Conservation (phyloP, 2,797 vertebrate species). For the Florisuga fusca region DNA sequence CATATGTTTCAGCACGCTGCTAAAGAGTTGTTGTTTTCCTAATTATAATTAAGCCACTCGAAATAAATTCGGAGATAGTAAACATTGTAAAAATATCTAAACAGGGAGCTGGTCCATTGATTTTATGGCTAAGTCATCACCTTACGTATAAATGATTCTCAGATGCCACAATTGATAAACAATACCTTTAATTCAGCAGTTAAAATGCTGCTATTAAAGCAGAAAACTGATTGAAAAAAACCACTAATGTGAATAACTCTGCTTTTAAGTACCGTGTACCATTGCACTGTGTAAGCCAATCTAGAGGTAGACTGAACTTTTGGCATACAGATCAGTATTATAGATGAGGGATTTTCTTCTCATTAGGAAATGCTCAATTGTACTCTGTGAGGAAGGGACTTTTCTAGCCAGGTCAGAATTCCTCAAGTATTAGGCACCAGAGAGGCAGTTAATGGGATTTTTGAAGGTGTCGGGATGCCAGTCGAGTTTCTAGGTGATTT, state of each 20-base stretch:
- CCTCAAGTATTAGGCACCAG: neutral
- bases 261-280: neutral
- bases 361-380: rapidly evolving
- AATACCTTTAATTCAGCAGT: neutral
- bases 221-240: neutral
- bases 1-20: neutral
- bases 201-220: slow-evolving; percentile 22
- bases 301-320: neutral
- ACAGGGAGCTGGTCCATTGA: slow-evolving; percentile 7
- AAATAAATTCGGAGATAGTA: slow-evolving; percentile 23
- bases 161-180: slow-evolving; percentile 12
- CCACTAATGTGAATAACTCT: neutral
- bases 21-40: slow-evolving; percentile 43
- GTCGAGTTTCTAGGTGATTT: slow-evolving; percentile 2
- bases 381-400: neutral
- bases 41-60: slow-evolving; percentile 52
- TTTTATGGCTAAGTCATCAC: slow-evolving; percentile 34
- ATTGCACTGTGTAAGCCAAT: neutral
- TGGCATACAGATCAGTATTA: neutral
- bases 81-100: slow-evolving; percentile 49
- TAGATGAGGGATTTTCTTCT: neutral
- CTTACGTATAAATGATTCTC: neutral
- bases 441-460: slow-evolving; percentile 24
- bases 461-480: slow-evolving; percentile 5
- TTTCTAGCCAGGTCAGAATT: neutral